Conservation (phyloP, 2,888 invertebrate species). For the Leptopterna dolabrata region DNA sequence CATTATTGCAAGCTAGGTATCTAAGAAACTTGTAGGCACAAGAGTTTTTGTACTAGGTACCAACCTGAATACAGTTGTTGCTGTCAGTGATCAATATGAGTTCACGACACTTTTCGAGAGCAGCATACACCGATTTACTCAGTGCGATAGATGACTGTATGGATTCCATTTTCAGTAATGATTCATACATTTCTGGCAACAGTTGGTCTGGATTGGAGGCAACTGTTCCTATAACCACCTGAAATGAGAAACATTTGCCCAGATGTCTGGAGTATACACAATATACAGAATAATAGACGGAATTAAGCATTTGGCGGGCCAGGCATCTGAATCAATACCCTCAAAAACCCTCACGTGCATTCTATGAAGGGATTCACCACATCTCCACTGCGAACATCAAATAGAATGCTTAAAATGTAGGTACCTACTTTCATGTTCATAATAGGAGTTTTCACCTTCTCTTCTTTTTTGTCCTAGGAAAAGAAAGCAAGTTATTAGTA, state of each 20-base stretch:
- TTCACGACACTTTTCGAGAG: slow-evolving; percentile 87
- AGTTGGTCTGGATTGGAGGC: not conserved
- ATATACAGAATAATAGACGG: no score
- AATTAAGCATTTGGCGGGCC: no score
- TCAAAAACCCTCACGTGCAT: no score
- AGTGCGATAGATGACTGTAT: slow-evolving; percentile 82
- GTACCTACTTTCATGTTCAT: not conserved
- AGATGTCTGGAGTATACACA: not conserved
- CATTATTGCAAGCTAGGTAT: no score
- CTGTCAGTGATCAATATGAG: slow-evolving; percentile 90
- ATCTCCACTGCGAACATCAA: no score
- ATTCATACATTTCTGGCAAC: slow-evolving; percentile 71
- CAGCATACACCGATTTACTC: slow-evolving; percentile 83
- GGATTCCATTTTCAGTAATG: slow-evolving; percentile 81
- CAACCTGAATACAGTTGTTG: slow-evolving; percentile 82
- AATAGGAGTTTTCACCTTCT: not conserved
- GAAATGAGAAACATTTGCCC: not conserved
- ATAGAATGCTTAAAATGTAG: no score
- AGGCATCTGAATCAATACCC: no score
- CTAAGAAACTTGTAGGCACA: no score
- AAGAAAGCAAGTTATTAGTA: not conserved
- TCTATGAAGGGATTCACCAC: no score
- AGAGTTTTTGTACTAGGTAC: not conserved
- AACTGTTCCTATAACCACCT: not conserved
- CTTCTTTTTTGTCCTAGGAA: not conserved